Evolutionary conservation across 2,797 vertebrate species (phyloP).

Genomic region (Melanotaenia boesemani): DNA sequence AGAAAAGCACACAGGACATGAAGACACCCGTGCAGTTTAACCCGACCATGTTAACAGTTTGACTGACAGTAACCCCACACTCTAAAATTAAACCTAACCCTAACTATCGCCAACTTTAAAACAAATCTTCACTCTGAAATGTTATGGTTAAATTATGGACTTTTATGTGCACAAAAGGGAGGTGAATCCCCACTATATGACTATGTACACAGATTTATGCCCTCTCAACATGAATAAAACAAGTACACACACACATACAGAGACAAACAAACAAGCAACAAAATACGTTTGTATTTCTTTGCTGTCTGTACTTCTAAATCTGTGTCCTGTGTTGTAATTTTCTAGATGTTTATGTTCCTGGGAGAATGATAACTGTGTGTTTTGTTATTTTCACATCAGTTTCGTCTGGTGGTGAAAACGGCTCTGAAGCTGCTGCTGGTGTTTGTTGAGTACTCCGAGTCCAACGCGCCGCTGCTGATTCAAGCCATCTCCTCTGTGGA

Average conservation of each 20-base stretch:
- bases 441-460: slow-evolving; percentile 95
- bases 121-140: slow-evolving; percentile 3
- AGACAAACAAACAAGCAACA: background rate
- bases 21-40: background rate
- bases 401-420: slow-evolving; percentile 95
- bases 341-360: background rate
- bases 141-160: background rate
- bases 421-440: slow-evolving; percentile 93
- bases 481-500: slow-evolving; percentile 87
- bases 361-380: background rate
- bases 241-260: background rate
- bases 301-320: background rate
- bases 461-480: slow-evolving; percentile 88
- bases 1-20: background rate
- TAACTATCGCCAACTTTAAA: slow-evolving; percentile 8
- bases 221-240: background rate
- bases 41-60: slow-evolving; percentile 17
- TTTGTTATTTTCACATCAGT: slow-evolving; percentile 75
- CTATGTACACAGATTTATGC: slow-evolving; percentile 7
- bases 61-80: background rate
- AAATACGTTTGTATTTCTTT: background rate
- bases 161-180: slow-evolving; percentile 9
- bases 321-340: background rate
- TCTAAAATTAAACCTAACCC: slow-evolving; percentile 18
- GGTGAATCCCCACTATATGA: slow-evolving; percentile 6